A percentile compares a stretch with the other conserved stretches of the same genome.
These are phyloP conservation scores for Coptotermes formosanus DNA, from an alignment of 1,140 invertebrate species.

Conservation along the genomic window DNA sequence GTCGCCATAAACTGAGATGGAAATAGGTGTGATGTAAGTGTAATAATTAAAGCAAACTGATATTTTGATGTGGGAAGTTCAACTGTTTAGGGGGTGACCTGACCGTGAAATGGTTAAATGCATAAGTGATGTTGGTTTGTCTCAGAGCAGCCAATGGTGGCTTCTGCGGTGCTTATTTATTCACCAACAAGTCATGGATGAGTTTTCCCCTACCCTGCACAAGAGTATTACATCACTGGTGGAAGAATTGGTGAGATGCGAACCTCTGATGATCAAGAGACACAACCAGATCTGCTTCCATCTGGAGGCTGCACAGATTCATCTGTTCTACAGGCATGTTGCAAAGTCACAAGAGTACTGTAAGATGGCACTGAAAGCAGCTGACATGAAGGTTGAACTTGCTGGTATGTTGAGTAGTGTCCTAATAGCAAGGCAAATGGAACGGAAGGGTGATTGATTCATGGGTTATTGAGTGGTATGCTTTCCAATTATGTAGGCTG, in stretches of 20 bases:
- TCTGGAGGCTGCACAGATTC: slow-evolving; percentile 73
- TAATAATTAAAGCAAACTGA: too few relatives aligned
- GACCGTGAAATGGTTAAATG: too few relatives aligned
- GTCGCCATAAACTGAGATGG: too few relatives aligned
- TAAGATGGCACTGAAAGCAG: slow-evolving; percentile 56
- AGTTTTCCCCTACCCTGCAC: slow-evolving; percentile 20
- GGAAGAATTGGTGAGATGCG: neutral
- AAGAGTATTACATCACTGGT: slow-evolving; percentile 5
- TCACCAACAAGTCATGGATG: slow-evolving; percentile 26
- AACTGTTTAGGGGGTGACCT: too few relatives aligned
- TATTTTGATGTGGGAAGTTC: too few relatives aligned
- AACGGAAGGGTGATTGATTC: too few relatives aligned
- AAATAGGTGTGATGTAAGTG: too few relatives aligned
- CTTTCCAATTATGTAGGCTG: too few relatives aligned
- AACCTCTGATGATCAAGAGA: neutral
- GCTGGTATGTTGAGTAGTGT: slow-evolving; percentile 49
- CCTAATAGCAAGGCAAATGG: too few relatives aligned
- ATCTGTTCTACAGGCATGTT: slow-evolving; percentile 71
- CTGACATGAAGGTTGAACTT: slow-evolving; percentile 66
- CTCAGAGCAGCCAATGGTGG: slow-evolving; percentile 29
- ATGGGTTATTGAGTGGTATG: too few relatives aligned
- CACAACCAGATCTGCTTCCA: slow-evolving; percentile 61
- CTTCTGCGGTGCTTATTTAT: neutral
- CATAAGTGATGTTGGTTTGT: neutral
- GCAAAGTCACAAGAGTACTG: slow-evolving; percentile 66